A percentile compares a stretch with the other conserved stretches of the same genome.
Conservation (phyloP, 2,888 invertebrate genomes). For the Camptogramma bilineatum region DNA sequence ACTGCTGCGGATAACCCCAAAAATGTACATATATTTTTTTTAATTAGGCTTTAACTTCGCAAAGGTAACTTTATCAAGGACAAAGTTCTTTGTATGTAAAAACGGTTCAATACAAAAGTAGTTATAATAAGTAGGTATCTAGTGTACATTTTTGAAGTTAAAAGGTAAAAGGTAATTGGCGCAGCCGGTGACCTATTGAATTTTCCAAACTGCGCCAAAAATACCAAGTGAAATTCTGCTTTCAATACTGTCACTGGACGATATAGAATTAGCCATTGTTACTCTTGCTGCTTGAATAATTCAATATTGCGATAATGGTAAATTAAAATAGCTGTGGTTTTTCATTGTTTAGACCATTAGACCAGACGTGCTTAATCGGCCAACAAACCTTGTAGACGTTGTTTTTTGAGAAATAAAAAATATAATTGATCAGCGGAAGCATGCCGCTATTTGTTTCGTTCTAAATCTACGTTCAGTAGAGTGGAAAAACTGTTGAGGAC, state of each 20-base stretch:
- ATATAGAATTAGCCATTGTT: not conserved
- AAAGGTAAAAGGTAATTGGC: not conserved
- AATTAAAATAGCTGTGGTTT: constrained; percentile 49
- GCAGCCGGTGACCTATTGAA: not conserved
- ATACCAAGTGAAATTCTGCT: not conserved
- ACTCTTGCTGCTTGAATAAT: not conserved
- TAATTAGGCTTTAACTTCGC: no score
- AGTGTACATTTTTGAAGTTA: no score
- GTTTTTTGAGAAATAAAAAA: constrained; percentile 67
- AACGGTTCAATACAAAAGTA: no score
- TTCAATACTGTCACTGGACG: no score
- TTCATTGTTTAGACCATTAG: constrained; percentile 49
- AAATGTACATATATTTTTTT: no score
- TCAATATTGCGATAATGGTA: not conserved
- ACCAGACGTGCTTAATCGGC: constrained; percentile 69
- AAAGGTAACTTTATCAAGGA: no score
- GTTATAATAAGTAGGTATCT: no score
- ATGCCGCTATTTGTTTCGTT: constrained; percentile 65
- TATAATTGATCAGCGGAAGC: constrained; percentile 78
- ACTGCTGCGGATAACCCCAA: constrained; percentile 40
- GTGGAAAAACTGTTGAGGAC: constrained; percentile 49
- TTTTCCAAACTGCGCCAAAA: not conserved
- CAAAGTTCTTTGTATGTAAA: no score
- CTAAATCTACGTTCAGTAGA: constrained; percentile 44
- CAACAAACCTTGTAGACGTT: constrained; percentile 69